Conservation (phyloP, 2,797 vertebrate species). For the Lithobates sylvaticus region DNA sequence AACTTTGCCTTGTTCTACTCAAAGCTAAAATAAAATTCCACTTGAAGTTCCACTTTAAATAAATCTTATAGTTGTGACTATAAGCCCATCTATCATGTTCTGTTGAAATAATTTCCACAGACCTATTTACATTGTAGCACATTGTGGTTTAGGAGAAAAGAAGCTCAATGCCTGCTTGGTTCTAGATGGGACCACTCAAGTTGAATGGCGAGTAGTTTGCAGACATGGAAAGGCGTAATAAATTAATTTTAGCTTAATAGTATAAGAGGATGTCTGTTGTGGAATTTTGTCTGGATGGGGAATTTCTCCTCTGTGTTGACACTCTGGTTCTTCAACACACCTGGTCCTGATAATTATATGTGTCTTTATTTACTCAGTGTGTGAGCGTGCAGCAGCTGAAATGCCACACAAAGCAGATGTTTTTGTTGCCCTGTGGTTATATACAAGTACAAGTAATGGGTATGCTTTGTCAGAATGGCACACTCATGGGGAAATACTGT, state of each 20-base stretch:
- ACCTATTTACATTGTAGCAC: neutral
- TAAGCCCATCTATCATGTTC: neutral
- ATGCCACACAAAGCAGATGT: conserved; percentile 1
- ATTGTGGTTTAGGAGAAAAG: neutral
- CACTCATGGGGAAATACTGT: neutral
- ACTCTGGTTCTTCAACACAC: conserved; percentile 36
- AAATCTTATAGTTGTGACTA: neutral
- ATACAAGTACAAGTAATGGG: neutral
- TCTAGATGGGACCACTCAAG: conserved; percentile 30
- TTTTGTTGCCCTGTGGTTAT: neutral
- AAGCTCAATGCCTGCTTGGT: conserved; percentile 11
- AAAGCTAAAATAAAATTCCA: neutral
- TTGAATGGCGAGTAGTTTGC: conserved; percentile 4
- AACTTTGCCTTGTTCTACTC: neutral
- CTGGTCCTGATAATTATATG: conserved; percentile 20
- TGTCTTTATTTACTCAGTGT: conserved; percentile 22
- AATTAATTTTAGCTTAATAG: conserved; percentile 27
- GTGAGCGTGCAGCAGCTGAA: neutral
- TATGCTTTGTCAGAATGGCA: neutral
- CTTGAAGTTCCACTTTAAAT: neutral
- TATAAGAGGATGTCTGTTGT: conserved; percentile 17
- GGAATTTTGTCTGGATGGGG: conserved; percentile 31
- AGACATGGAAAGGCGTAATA: conserved; percentile 21
- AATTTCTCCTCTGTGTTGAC: conserved; percentile 34
- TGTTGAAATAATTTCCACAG: neutral